Evolutionary conservation across 2,888 invertebrate species (phyloP), one percentile per base, ranked within the genome.

Genomic region (Trisateles emortualis): DNA sequence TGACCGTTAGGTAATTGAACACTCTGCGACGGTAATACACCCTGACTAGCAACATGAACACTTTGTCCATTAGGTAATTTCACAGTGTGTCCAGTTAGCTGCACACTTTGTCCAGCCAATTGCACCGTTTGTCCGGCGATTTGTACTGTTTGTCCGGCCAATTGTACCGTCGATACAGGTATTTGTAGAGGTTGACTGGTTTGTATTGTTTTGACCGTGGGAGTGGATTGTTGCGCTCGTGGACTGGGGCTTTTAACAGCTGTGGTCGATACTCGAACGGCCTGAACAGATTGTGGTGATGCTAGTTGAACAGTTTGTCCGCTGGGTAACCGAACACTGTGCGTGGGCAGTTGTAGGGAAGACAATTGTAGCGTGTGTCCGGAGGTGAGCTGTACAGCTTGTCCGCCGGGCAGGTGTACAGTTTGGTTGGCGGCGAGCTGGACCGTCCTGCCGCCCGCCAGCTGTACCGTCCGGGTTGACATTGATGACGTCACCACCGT

Each of bases 41-140:
- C 82, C 52, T 87, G 90, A 59, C 83, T 81, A 11, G 88, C 84
- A 26, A 84, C 80, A 72, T 83, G 91, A 14, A 88, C 90, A 74
- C 82, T 90, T 59, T 86, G 89, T 24, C 86, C 89, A 42, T 92
- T 91, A 44, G 87, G 89, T 11, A 90, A 61, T 58, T 91, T 89
- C 1, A 90, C 94, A 0, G 94, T 94, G 45, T 94, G 87, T 0
- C 85, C 93, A 10, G 83, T 90, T 9, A 91, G 59, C 44, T 91
- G 91, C 2, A 92, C 86, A 29, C 87, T 90, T 52, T 86, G 90
- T 17, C 89, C 87, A 9, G 86, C 84, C 35, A 90, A 50, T 51
- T 90, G 90, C 0, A 90, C 88, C 0, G 88, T 90, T 64, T 92
- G 92, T 26, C 86, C 90, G 32, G 68, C 88, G 10, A 89, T 84